phyloP scores from a whole-genome alignment of 2,113 vertebrate species.

The Sinocyclocheilus grahami region DNA sequence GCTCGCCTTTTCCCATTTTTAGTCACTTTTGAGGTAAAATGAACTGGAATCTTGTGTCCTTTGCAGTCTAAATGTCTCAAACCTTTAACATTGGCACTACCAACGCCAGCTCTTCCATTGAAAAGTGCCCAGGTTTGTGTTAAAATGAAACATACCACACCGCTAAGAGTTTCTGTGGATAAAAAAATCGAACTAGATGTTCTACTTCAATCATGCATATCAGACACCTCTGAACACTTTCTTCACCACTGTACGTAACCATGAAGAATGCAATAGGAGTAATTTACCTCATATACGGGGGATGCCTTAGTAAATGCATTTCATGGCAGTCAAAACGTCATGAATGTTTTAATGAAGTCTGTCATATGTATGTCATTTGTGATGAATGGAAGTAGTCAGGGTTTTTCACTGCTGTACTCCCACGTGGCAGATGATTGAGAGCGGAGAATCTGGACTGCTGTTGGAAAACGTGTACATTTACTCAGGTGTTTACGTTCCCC shows the following conservation, averaged over 20 bases:
- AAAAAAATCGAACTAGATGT: neutral
- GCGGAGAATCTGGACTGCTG: neutral
- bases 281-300: constrained; percentile 57
- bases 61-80: neutral
- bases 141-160: neutral
- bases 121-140: neutral
- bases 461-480: neutral
- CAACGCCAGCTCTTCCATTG: neutral
- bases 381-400: constrained; percentile 29
- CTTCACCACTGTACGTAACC: constrained; percentile 72
- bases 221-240: constrained; percentile 55
- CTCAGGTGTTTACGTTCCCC: constrained; percentile 9
- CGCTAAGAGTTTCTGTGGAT: neutral
- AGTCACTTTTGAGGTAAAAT: constrained; percentile 31
- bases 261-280: constrained; percentile 65
- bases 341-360: constrained; percentile 36
- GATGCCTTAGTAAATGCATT: constrained; percentile 31
- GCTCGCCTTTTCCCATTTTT: constrained; percentile 32
- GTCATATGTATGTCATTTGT: constrained; percentile 33
- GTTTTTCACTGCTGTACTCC: constrained; percentile 19
- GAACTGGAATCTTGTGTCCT: neutral
- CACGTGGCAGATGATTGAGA: constrained; percentile 22
- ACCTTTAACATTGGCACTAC: neutral
- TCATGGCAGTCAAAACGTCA: constrained; percentile 34
- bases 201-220: neutral